Evolutionary conservation across 2,797 vertebrate genomes (phyloP), one percentile per base, ranked within the genome.

Genomic region (Fringilla coelebs): DNA sequence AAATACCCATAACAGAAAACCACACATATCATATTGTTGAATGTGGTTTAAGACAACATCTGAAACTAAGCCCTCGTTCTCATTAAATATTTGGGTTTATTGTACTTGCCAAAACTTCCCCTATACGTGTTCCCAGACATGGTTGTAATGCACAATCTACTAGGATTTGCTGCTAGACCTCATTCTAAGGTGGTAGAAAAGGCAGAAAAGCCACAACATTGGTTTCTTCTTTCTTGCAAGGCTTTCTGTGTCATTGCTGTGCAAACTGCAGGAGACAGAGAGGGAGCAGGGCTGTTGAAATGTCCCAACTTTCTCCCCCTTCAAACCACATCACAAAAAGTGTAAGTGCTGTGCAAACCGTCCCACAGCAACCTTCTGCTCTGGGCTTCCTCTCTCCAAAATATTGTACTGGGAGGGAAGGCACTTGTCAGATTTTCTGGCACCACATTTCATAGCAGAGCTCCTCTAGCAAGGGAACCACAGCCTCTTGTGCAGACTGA

Each of bases 371-470:
- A 19, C 81, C 45, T 89, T 91, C 91, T 90, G 70, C 62, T 88
- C 63, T n/a, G 32, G 45, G 38, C 86, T 91, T 57, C 67, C 77
- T 86, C 36, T 67, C 40, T 78, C 92, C 84, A 93, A 89, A 93
- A 88, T 57, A 57, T 5, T 82, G 46, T 8, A 43, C 68, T 52
- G 41, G 61, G 58, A 92, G 67, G 52, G 71, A 93, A 93, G 75
- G 72, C 82, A 94, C 85, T 95, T 91, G 88, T 90, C 86, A 95
- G 61, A 77, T 89, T 89, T 92, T 63, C 78, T 93, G 92, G 84
- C 90, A 94, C 84, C 34, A 65, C 52, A 26, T 72, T 85, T 95
- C 89, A 58, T 62, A 80, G 65, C 48, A 46, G 41, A 95, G 72
- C 51, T 94, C 54, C 62, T 90, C 68, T n/a, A 92, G 84, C 72